Evolutionary conservation across 2,888 invertebrate genomes (phyloP), one percentile per base, ranked within the genome.

Genomic region (Physocephala rufipes): DNA sequence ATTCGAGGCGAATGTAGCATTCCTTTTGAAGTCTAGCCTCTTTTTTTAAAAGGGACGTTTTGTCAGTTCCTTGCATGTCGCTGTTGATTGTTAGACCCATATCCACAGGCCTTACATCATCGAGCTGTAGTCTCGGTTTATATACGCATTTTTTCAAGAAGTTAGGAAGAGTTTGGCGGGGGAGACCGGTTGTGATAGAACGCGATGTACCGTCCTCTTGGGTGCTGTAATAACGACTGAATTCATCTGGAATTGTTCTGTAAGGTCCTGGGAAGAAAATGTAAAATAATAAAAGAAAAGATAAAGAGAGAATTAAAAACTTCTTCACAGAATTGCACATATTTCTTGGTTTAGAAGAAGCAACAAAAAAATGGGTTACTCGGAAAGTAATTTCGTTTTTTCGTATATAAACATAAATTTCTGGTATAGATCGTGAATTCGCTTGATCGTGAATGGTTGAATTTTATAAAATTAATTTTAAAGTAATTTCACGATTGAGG

Each of bases 1-100:
- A 58, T 19, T 70, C 61, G n/a, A 74, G 51, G n/a, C 70, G 26
- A 28, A 74, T 71, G 24, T 21, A 36, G 12, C 74, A 74, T 59
- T 70, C 67, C 55, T 61, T 69, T 24, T 51, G 28, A 16, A 74
- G 63, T 36, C 47, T 63, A 70, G 70, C 74, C 3, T 58, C 21
- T 2, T 4, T 36, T 13, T 53, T n/a, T n/a, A 51, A 36, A 15
- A 15, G 28, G 9, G 7, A 28, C 7, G 59, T n/a, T n/a, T 51
- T 30, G 2, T 61, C 3, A 21, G n/a, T 15, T 13, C 13, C 13
- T 28, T 59, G 26, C 7, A 59, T 19, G 15, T 59, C 59, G 21
- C 30, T 12, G 2, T n/a, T 5, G 43, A 0, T n/a, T 2, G 43
- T 43, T 19, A 2, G 28, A 58, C 28, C 13, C 7, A 13, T 26